These are phyloP conservation scores for Ceryle rudis DNA, from an alignment of 2,797 vertebrate genomes.

Conservation along the genomic window DNA sequence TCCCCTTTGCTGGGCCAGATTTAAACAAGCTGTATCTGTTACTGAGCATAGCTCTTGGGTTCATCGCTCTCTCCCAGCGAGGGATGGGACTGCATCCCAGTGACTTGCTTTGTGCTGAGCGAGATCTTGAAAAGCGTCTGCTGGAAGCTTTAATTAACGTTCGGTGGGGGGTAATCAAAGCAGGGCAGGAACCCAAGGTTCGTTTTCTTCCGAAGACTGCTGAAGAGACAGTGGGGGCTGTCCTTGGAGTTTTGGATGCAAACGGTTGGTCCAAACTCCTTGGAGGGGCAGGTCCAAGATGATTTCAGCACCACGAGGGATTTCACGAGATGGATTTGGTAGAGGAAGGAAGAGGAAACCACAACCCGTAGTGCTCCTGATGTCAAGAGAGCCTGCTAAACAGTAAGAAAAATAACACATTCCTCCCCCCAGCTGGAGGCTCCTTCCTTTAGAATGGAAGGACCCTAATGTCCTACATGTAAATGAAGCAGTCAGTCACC, in stretches of 20 bases:
- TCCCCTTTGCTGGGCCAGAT: background rate
- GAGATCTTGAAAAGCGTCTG: background rate
- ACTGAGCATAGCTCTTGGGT: background rate
- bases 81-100: background rate
- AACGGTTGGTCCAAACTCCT: fast-evolving
- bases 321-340: background rate
- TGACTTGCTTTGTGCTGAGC: fast-evolving
- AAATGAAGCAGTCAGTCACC: background rate
- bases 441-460: too few relatives aligned
- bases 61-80: background rate
- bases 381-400: fast-evolving
- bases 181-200: background rate
- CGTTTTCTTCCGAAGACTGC: background rate
- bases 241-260: background rate
- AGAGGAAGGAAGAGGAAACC: background rate
- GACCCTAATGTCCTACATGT: too few relatives aligned
- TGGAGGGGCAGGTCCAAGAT: background rate
- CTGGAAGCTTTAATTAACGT: slow-evolving; percentile 17
- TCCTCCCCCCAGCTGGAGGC: background rate
- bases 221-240: fast-evolving
- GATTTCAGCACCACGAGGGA: background rate
- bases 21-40: background rate
- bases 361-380: background rate
- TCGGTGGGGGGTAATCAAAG: background rate
- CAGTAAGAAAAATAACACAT: fast-evolving